Conservation (phyloP, 2,888 invertebrate genomes). For the Sesia bembeciformis region DNA sequence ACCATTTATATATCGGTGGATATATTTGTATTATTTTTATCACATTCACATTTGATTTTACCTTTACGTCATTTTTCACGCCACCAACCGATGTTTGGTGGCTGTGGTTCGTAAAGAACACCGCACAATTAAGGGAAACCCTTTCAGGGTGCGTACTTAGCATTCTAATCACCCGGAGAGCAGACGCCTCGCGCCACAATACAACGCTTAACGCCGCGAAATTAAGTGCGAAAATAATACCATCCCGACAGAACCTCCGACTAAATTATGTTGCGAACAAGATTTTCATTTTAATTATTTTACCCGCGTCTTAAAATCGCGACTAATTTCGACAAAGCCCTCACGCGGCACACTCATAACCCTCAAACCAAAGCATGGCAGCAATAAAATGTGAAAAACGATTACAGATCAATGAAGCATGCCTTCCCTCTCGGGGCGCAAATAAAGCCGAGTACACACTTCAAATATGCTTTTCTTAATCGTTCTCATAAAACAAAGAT, state of each 20-base stretch:
- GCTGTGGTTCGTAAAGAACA: constrained; percentile 40
- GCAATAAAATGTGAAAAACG: constrained; percentile 70
- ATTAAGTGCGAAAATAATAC: constrained; percentile 64
- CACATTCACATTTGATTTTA: neutral
- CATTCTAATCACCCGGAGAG: constrained; percentile 60
- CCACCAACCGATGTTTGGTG: constrained; percentile 7
- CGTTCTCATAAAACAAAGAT: constrained; percentile 76
- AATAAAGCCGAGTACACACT: constrained; percentile 71
- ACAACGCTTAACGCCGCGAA: constrained; percentile 55
- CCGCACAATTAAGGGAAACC: constrained; percentile 56
- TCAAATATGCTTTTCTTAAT: constrained; percentile 76
- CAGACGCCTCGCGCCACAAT: constrained; percentile 50
- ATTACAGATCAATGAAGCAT: constrained; percentile 73
- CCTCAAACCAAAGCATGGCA: constrained; percentile 41
- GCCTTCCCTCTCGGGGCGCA: constrained; percentile 64
- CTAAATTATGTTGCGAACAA: constrained; percentile 34
- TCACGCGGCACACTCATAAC: constrained; percentile 44
- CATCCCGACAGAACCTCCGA: constrained; percentile 17
- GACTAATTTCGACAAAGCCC: constrained; percentile 40
- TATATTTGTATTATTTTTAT: no score
- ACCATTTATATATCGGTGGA: no score
- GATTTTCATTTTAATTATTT: constrained; percentile 31
- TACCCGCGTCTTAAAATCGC: constrained; percentile 11
- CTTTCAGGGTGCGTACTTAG: constrained; percentile 53
- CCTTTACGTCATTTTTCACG: neutral